These are phyloP conservation scores for Aix galericulata DNA, from an alignment of 2,113 vertebrate genomes.

Conservation along the genomic window DNA sequence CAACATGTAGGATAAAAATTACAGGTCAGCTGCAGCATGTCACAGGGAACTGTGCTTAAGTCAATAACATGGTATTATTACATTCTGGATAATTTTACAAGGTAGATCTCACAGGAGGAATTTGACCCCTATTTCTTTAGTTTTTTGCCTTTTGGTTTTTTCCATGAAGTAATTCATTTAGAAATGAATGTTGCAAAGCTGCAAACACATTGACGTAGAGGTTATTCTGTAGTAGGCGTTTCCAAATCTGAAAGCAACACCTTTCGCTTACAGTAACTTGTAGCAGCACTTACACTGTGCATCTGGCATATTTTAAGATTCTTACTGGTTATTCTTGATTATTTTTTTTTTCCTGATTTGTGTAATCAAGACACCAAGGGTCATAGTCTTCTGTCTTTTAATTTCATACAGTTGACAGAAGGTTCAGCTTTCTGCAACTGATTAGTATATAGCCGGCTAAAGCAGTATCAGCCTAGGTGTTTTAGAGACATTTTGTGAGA, in stretches of 20 bases:
- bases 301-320: conserved; percentile 12
- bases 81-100: conserved; percentile 81
- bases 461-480: background rate
- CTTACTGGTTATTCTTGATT: background rate
- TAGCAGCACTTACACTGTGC: background rate
- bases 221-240: conserved; percentile 56
- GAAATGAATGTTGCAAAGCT: conserved; percentile 64
- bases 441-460: background rate
- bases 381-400: background rate
- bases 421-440: conserved; percentile 9
- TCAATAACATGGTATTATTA: conserved; percentile 82
- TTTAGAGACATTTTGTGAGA: background rate
- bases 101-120: conserved; percentile 73
- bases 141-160: conserved; percentile 68
- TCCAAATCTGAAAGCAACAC: conserved; percentile 52
- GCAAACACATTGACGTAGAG: conserved; percentile 38
- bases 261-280: conserved; percentile 11
- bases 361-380: background rate
- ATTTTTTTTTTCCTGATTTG: background rate
- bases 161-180: conserved; percentile 72
- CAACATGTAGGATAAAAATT: conserved; percentile 82
- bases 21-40: conserved; percentile 82
- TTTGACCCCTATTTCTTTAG: conserved; percentile 76
- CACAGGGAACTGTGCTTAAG: conserved; percentile 79
- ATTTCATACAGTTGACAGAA: background rate